A percentile compares a stretch with the other conserved stretches of the same genome.
phyloP scores from a whole-genome alignment of 2,113 vertebrate species.

The Passer montanus region DNA sequence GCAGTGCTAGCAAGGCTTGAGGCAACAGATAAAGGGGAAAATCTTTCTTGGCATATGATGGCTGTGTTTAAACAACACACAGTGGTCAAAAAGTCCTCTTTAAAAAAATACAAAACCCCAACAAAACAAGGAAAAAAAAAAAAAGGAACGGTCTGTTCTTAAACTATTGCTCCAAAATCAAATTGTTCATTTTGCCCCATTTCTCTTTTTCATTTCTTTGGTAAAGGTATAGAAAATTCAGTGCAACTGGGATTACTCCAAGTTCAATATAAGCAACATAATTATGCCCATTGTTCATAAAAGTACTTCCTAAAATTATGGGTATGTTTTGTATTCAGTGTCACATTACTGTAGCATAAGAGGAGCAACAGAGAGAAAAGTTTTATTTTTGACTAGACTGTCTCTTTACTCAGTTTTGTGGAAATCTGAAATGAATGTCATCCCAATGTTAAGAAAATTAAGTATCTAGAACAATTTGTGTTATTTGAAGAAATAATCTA shows the following conservation, averaged over 20 bases:
- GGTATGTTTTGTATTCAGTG: not conserved
- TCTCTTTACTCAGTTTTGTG: conserved; percentile 31
- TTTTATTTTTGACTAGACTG: conserved; percentile 25
- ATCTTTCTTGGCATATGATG: not conserved
- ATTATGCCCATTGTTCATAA: not conserved
- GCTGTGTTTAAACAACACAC: not conserved
- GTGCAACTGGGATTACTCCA: not conserved
- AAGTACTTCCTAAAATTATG: not conserved
- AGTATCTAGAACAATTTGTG: not conserved
- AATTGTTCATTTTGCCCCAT: not conserved
- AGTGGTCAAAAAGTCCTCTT: not conserved
- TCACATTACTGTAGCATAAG: conserved; percentile 3
- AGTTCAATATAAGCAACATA: not conserved
- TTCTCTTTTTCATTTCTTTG: not conserved
- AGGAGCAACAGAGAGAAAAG: conserved; percentile 14
- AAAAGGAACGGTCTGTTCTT: not conserved
- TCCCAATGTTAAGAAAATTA: conserved; percentile 4
- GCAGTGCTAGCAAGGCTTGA: not conserved
- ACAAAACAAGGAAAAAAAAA: not conserved
- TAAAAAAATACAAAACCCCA: not conserved
- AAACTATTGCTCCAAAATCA: not conserved
- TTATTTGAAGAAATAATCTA: not conserved
- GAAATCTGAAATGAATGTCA: conserved; percentile 13
- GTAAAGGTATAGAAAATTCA: not conserved
- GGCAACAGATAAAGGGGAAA: not conserved